Percentiles rank a stretch among this genome's conserved stretches.
These are phyloP conservation scores for Drosophila auraria DNA, from an alignment of 1,140 invertebrate species.

Conservation along the genomic window DNA sequence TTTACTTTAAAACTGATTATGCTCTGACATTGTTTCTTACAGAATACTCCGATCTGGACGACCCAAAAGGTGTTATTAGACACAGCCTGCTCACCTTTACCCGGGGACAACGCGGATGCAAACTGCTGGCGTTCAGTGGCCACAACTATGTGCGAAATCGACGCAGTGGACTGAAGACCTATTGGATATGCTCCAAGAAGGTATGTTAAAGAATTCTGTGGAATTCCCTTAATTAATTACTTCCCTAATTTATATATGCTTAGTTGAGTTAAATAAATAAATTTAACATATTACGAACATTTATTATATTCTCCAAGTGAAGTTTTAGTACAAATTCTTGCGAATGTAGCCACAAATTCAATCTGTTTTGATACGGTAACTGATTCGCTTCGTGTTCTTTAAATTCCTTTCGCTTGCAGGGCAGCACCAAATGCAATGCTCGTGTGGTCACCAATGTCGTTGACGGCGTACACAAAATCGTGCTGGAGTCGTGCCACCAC, in stretches of 20 bases:
- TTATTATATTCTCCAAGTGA: too few relatives aligned
- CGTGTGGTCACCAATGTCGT: conserved; percentile 81
- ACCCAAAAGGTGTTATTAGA: conserved; percentile 51
- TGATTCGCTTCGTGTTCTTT: too few relatives aligned
- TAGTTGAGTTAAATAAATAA: too few relatives aligned
- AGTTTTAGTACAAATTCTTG: too few relatives aligned
- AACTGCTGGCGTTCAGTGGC: conserved; percentile 69
- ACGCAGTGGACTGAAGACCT: conserved; percentile 74
- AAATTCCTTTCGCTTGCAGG: conserved; percentile 45
- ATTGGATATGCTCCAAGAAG: conserved; percentile 84
- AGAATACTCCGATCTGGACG: conserved; percentile 49
- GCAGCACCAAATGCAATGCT: conserved; percentile 84
- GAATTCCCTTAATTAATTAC: not conserved
- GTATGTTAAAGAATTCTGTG: conserved; percentile 22
- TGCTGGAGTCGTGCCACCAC: conserved; percentile 76
- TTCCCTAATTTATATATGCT: too few relatives aligned
- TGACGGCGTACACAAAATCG: conserved; percentile 78
- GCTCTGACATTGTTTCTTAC: conserved; percentile 12
- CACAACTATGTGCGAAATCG: conserved; percentile 80
- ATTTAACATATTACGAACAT: too few relatives aligned
- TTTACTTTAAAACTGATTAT: not conserved
- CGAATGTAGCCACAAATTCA: too few relatives aligned
- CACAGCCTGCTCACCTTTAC: conserved; percentile 72
- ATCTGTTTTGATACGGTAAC: too few relatives aligned
- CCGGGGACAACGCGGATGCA: conserved; percentile 77